Base-by-base conservation (phyloP, 2,888 invertebrate species). In the Lacanobia oleracea region DNA sequence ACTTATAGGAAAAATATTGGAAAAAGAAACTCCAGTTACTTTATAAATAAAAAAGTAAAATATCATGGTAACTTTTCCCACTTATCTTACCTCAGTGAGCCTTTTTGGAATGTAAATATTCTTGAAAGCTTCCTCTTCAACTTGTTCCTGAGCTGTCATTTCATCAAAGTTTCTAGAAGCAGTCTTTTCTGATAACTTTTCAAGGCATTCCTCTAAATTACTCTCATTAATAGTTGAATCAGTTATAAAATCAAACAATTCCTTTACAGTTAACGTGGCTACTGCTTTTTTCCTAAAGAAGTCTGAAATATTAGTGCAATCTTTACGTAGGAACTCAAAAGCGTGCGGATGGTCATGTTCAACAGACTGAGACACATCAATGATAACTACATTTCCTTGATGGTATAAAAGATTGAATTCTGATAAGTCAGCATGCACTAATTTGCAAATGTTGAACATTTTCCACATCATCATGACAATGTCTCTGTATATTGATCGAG, bases 261-360 rank as follows among this genome's bases (percentile, higher is more conserved):
- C 98, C 87, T 98, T 98, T 0, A 99, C 97, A 0, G 98, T 98
- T 96, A 99, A 97, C 0, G 99, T 98, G n/a, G 98, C 98, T 0
- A 99, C 99, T 37, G 98, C 97, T 83, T 97, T 97, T 89, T 98
- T 99, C 68, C 97, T 97, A 92, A 99, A 99, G 95, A 98, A 99
- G 75, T 99, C 98, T 82, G 97, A 96, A 71, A 99, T 97, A 92
- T 99, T 99, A 33, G 97, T 98, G 90, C 99, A 99, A 95, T 99
- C 99, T 91, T 98, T 99, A 73, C 99, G 97, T 61, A 99, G 96
- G 92, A 99, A 99, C 79, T 99, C 98, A 82, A 99, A 97, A 0
- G 99, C 98, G 93, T 98, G 98, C 0, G 99, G 99, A 96, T 99
- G 99, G 92, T 99, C 99, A 92, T 99, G 99, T 93, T 99, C 99